A percentile compares a stretch with the other conserved stretches of the same genome.
phyloP scores from a whole-genome alignment of 2,888 invertebrate genomes.

The Junonia oenone region DNA sequence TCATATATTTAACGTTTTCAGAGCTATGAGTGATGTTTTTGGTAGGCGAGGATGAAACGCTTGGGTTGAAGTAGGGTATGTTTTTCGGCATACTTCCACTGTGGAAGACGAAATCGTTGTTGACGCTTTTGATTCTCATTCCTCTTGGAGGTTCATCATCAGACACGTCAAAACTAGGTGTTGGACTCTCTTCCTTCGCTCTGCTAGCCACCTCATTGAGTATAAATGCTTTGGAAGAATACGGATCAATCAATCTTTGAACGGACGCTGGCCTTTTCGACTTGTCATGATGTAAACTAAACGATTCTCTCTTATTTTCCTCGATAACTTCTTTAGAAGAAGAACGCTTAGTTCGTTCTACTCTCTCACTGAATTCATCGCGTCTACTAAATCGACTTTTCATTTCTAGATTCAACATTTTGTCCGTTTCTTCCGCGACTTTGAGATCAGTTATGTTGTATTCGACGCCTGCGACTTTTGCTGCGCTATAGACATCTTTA shows the following conservation, averaged over 20 bases:
- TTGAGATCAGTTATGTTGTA: constrained; percentile 74
- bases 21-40: constrained; percentile 63
- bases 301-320: constrained; percentile 57
- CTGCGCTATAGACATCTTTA: constrained; percentile 70
- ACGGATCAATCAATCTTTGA: constrained; percentile 60
- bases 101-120: constrained; percentile 58
- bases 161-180: constrained; percentile 50
- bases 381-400: constrained; percentile 60
- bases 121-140: constrained; percentile 55
- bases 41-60: constrained; percentile 63
- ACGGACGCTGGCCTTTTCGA: constrained; percentile 59
- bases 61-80: constrained; percentile 62
- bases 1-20: constrained; percentile 59
- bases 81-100: constrained; percentile 72
- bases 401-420: constrained; percentile 66
- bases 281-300: constrained; percentile 57
- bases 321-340: constrained; percentile 62
- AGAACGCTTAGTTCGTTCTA: constrained; percentile 45
- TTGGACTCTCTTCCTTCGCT: constrained; percentile 48
- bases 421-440: constrained; percentile 72
- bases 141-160: constrained; percentile 60
- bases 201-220: constrained; percentile 54
- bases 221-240: constrained; percentile 65
- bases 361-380: constrained; percentile 59
- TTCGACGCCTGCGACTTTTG: constrained; percentile 68